phyloP scores from a whole-genome alignment of 2,113 vertebrate genomes.

The Grus americana region DNA sequence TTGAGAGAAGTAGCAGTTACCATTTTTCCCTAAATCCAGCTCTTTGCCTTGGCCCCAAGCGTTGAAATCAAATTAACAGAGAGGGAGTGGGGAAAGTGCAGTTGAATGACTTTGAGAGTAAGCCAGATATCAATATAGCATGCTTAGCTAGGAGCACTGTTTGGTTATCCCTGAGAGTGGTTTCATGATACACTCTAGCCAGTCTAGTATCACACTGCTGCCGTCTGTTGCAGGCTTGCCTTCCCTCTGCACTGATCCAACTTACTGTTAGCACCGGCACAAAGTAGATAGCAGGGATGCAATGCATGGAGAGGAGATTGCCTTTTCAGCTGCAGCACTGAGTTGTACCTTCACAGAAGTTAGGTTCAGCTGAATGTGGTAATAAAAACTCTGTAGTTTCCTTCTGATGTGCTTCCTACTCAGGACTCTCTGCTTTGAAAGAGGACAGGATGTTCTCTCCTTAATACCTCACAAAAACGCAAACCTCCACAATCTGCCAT shows the following conservation, averaged over 20 bases:
- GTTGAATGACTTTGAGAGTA: background rate
- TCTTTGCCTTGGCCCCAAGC: background rate
- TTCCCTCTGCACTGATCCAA: background rate
- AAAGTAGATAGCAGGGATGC: background rate
- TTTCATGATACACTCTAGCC: background rate
- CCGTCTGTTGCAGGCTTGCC: background rate
- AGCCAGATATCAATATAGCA: accelerated
- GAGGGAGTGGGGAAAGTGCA: background rate
- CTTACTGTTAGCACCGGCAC: background rate
- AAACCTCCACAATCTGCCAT: background rate
- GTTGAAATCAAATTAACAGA: background rate
- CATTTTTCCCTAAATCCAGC: background rate
- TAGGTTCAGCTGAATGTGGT: background rate
- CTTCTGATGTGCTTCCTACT: background rate
- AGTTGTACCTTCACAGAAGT: background rate
- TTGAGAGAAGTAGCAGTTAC: background rate
- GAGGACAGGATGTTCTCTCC: background rate
- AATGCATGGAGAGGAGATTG: background rate
- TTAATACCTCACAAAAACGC: background rate
- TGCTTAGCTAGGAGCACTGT: background rate
- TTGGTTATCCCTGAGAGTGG: background rate
- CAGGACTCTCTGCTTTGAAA: background rate
- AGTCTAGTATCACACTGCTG: too few species aligned
- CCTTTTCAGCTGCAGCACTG: background rate
- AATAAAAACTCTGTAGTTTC: background rate